These are phyloP conservation scores for Andrena haemorrhoa DNA, from an alignment of 2,888 invertebrate species.

Conservation along the genomic window DNA sequence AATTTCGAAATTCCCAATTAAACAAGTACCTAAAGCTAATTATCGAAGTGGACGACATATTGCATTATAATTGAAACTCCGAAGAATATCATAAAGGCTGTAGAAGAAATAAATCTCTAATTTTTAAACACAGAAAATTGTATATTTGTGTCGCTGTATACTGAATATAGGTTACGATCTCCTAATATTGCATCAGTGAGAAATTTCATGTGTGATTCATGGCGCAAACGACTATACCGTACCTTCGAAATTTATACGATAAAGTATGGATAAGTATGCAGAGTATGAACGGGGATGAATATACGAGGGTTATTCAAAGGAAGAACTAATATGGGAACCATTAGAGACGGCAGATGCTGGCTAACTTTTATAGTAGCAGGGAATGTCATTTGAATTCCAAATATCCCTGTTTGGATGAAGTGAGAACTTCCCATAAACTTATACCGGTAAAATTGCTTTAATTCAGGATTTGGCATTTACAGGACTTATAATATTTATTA, in stretches of 20 bases:
- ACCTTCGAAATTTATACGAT: neutral
- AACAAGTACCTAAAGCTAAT: neutral
- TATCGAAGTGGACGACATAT: neutral
- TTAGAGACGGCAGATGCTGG: neutral
- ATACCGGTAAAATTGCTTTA: too few relatives aligned
- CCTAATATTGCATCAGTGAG: neutral
- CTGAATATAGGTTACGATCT: neutral
- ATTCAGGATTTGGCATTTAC: too few relatives aligned
- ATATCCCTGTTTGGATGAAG: neutral
- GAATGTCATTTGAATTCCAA: slow-evolving; percentile 6
- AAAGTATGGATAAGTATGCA: slow-evolving; percentile 21
- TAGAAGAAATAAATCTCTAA: too few relatives aligned
- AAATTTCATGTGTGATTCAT: neutral
- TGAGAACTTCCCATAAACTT: neutral
- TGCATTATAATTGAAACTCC: too few relatives aligned
- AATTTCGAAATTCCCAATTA: neutral
- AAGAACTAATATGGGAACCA: neutral
- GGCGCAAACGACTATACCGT: neutral
- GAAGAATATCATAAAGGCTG: too few relatives aligned
- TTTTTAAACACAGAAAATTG: too few relatives aligned
- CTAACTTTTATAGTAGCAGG: slow-evolving; percentile 1
- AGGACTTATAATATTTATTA: too few relatives aligned
- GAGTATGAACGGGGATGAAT: slow-evolving; percentile 3
- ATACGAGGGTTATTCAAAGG: slow-evolving; percentile 10
- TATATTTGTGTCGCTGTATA: too few relatives aligned